Percentiles rank a stretch among this genome's conserved stretches.
These are phyloP conservation scores for Zosterops hypoxanthus DNA, from an alignment of 2,113 vertebrate species.

Conservation along the genomic window DNA sequence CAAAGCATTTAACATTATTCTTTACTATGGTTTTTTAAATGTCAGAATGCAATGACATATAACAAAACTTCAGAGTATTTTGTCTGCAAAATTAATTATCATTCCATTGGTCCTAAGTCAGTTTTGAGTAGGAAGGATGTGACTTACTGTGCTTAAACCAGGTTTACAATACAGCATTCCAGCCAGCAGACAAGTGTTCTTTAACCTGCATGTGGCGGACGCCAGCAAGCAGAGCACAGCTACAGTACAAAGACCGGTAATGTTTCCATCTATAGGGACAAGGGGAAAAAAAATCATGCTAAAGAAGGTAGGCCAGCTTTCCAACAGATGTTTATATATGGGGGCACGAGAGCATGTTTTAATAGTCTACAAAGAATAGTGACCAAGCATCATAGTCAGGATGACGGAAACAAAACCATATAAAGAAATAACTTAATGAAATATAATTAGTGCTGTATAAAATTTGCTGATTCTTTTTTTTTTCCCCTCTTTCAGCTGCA, in stretches of 20 bases:
- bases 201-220: constrained; percentile 72
- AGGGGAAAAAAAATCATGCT: constrained; percentile 67
- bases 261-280: constrained; percentile 72
- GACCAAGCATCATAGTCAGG: neutral
- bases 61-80: constrained; percentile 69
- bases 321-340: constrained; percentile 25
- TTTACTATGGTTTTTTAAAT: constrained; percentile 54
- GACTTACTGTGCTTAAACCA: constrained; percentile 53
- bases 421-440: neutral
- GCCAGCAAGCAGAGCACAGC: constrained; percentile 73
- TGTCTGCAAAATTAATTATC: constrained; percentile 72
- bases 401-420: neutral
- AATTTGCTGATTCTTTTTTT: neutral
- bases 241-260: constrained; percentile 73
- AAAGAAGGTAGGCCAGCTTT: constrained; percentile 68
- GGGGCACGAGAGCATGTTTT: constrained; percentile 25
- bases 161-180: constrained; percentile 60
- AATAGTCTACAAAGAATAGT: constrained; percentile 64
- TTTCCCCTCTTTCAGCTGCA: neutral
- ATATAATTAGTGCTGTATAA: neutral
- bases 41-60: constrained; percentile 39
- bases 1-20: constrained; percentile 57
- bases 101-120: constrained; percentile 57
- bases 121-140: constrained; percentile 55
- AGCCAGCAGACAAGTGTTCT: constrained; percentile 76